These are phyloP conservation scores for Chloroceryle aenea DNA, from an alignment of 2,113 vertebrate genomes.

Conservation along the genomic window DNA sequence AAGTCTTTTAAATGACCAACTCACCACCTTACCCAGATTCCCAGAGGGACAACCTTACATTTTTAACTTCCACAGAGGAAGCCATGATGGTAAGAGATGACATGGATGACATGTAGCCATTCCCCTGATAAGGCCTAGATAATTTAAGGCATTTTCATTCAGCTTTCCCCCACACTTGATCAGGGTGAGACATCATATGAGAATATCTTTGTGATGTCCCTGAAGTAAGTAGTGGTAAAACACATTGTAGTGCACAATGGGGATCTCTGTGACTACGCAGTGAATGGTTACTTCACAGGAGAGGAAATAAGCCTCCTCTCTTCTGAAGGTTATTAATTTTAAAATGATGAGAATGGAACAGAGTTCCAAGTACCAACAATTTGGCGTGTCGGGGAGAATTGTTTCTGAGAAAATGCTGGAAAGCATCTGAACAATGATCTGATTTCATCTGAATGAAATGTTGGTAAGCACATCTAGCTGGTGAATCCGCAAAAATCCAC, in stretches of 20 bases:
- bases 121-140: not conserved
- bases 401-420: not conserved
- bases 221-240: not conserved
- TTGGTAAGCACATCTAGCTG: not conserved
- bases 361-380: not conserved
- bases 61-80: not conserved
- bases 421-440: too few relatives aligned
- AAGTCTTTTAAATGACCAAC: not conserved
- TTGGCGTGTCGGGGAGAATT: not conserved
- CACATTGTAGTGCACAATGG: not conserved
- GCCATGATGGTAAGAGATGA: not conserved
- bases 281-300: not conserved
- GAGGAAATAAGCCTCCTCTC: not conserved
- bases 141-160: not conserved
- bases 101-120: accelerated
- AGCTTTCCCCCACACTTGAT: not conserved
- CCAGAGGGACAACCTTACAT: not conserved
- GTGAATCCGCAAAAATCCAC: not conserved
- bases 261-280: not conserved
- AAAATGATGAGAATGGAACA: not conserved
- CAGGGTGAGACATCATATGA: not conserved
- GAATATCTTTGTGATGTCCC: not conserved
- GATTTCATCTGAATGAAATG: too few relatives aligned
- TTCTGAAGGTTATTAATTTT: not conserved
- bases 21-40: not conserved